Evolutionary conservation across 1,140 invertebrate species (phyloP), one percentile per base, ranked within the genome.

Genomic region (Magallana ariakensis): DNA sequence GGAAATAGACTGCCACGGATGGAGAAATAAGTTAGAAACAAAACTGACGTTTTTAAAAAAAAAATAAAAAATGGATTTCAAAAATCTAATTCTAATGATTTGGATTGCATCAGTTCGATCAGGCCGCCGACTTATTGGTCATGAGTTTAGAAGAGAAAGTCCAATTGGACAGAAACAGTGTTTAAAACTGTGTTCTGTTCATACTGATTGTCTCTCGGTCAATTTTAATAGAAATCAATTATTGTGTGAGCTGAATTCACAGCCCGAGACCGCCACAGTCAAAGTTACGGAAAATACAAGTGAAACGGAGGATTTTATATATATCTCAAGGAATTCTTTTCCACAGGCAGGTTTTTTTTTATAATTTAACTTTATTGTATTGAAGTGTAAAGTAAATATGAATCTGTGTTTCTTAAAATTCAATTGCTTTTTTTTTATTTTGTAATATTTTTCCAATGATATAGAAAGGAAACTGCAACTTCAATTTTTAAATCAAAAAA

Each of bases 221-320:
- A 75, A 75, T 75, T 75, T 75, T 33, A 75, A 8, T 13, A 75
- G 22, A 75, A 75, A 19, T 75, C 66, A 26, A 3, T 19, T 75
- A 26, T 75, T 26, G 13, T 75, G 22, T 10, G 19, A 75, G 9
- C 6, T 62, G 58, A 62, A 62, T 62, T 62, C 58, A 62, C 58
- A 62, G 19, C 15, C 16, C 7, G 58, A 62, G 19, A n/a, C 58
- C 19, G 58, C 16, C 4, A 62, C 16, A n/a, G 16, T 16, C 19
- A 8, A 16, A 7, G 58, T 62, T 19, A 26, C 11, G 66, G 22
- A 22, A 26, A 26, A 75, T 26, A 33, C 19, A 2, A 33, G 22
- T 26, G 66, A 75, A 75, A 26, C 66, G 8, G 66, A 75, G 7
- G 66, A 75, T 26, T 75, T 75, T 22, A 75, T 75, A 4, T 46